Base-by-base conservation (phyloP, 1,140 invertebrate species). In the Pentalonia nigronervosa region DNA sequence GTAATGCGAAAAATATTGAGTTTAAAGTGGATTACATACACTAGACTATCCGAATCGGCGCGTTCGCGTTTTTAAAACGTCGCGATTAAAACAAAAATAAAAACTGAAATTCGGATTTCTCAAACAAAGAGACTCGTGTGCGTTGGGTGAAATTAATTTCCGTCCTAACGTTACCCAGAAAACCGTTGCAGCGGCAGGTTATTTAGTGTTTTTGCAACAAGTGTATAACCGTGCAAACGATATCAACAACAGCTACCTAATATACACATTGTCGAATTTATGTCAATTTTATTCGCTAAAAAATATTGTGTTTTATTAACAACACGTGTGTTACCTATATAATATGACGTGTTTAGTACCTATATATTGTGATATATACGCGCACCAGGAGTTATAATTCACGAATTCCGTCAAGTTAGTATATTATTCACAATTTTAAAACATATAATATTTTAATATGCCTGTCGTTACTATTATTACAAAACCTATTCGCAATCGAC, bases 161-260 rank as follows among this genome's bases (percentile, higher is more conserved):
- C 86, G 86, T n/a, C 7, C 47, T 21, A n/a, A 50, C 23, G 30
- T 20, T 11, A 89, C 87, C 9, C 8, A 53, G 48, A 53, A 89
- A 53, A 89, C 87, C 25, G n/a, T 89, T 53, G 47, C 34, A 48
- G n/a, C 34, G 47, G 17, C 50, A 20, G 48, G 48, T 53, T 89
- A 36, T 89, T 89, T 53, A 53, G 20, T 89, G 25, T 89, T 89
- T 89, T 89, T n/a, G 87, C 87, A 89, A 89, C 87, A 89, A 89
- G 87, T 89, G 87, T 53, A 89, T 53, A 41, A 41, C 47, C 87
- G 87, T n/a, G 14, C 60, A 67, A 67, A 67, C 60, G 60, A 67
- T 67, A 67, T 67, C 30, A 67, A n/a, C 84, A 47, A 48, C 41
- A 45, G 41, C 25, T 41, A 25, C 56, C 25, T 0, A 60, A 7